Evolutionary conservation across 2,113 vertebrate genomes (phyloP).

Genomic region (Megaceryle maxima): DNA sequence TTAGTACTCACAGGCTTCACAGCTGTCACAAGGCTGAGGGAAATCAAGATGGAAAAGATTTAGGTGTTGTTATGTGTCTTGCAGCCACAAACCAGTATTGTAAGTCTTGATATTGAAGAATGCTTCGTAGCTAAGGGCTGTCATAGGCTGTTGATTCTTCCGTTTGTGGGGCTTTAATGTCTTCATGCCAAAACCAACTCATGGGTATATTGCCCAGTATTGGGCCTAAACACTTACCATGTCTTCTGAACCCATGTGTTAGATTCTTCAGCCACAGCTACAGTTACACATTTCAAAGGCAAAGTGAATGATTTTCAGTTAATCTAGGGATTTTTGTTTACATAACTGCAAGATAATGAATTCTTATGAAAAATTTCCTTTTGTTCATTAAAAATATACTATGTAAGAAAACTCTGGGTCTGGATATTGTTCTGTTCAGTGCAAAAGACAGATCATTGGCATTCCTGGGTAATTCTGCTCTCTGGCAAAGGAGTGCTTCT

Average conservation of each 20-base stretch:
- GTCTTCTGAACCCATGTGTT: not conserved
- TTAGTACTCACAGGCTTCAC: not conserved
- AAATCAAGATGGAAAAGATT: not conserved
- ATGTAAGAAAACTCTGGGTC: not conserved
- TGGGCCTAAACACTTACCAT: fast-evolving
- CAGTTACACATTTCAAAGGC: not conserved
- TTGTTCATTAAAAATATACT: not conserved
- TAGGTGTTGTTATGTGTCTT: not conserved
- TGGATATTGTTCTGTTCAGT: not conserved
- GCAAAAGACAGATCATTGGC: conserved; percentile 17
- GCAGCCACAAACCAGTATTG: not conserved
- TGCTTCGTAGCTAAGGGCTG: not conserved
- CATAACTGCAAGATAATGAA: not conserved
- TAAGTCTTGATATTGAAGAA: not conserved
- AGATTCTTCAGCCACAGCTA: not conserved
- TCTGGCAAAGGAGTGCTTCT: conserved; percentile 31
- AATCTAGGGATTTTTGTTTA: not conserved
- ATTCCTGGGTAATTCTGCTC: not conserved
- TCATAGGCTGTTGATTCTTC: not conserved
- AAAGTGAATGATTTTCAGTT: not conserved
- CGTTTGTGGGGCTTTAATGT: not conserved
- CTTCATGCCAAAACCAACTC: not conserved
- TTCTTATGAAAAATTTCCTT: not conserved
- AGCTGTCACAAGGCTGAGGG: not conserved
- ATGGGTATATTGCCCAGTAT: fast-evolving